A percentile compares a stretch with the other conserved stretches of the same genome.
Conservation (phyloP, 2,888 invertebrate species). For the Napeogenes inachia region DNA sequence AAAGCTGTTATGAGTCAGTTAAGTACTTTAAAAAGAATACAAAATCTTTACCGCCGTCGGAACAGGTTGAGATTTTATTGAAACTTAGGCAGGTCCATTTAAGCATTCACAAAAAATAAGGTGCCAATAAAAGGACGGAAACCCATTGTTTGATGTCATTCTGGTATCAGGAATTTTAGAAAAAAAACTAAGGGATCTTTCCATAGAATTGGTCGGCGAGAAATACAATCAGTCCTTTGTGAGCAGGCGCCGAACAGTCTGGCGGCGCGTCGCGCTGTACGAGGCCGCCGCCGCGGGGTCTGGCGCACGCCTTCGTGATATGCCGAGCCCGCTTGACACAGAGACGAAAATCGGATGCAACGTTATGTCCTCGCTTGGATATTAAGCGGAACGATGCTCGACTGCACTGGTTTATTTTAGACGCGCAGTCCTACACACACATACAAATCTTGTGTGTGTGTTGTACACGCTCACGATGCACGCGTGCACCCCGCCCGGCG, state of each 20-base stretch:
- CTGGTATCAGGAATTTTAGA: conserved; percentile 68
- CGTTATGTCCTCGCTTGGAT: background rate
- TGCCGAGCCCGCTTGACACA: conserved; percentile 16
- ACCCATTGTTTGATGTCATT: conserved; percentile 74
- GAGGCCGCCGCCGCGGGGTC: conserved; percentile 50
- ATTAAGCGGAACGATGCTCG: conserved; percentile 13
- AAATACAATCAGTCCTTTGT: conserved; percentile 74
- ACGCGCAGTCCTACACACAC: background rate
- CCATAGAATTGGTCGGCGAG: conserved; percentile 56
- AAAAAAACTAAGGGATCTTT: conserved; percentile 65
- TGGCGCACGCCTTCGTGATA: conserved; percentile 35
- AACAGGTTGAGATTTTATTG: conserved; percentile 72
- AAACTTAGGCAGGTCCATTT: conserved; percentile 66
- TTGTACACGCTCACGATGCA: background rate
- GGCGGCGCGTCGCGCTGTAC: conserved; percentile 48
- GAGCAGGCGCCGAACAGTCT: conserved; percentile 75
- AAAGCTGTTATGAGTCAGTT: background rate
- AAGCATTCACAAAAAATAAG: conserved; percentile 70
- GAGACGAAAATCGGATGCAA: conserved; percentile 7
- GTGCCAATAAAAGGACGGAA: conserved; percentile 78
- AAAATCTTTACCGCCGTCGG: conserved; percentile 38
- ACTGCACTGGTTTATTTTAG: conserved; percentile 3
- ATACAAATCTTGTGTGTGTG: too few relatives aligned
- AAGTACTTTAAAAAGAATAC: conserved; percentile 18
- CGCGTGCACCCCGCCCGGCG: conserved; percentile 1